Base-by-base conservation (phyloP, 2,888 invertebrate genomes). In the Leptodirus hochenwartii region DNA sequence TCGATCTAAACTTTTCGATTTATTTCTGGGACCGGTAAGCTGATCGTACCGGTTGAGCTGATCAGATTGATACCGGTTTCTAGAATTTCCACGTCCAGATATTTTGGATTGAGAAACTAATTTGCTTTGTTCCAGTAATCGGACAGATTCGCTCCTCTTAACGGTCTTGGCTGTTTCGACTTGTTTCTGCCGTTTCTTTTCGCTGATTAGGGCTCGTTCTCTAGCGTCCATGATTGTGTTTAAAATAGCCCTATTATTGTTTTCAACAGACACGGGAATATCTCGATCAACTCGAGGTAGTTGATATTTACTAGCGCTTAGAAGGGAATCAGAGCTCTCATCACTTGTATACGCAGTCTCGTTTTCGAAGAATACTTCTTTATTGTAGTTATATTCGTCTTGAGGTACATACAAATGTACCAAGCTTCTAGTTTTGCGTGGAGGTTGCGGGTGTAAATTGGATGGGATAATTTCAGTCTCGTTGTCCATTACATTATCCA, bases 361-460 rank as follows among this genome's bases (percentile, higher is more conserved):
- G 35, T 66, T 68, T 35, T 61, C 61, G 37, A 59, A 61, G 37
- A 54, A 57, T 34, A 66, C 39, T 58, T 64, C 50, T 58, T 66
- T 49, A 51, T 64, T 49, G 61, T 67, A 46, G 31, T 49, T 53
- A 42, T 74, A 76, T 11, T 64, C 64, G 13, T 62, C 62, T 3
- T 65, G 59, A 36, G 69, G 66, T 25, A 69, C 60, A 43, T 72
- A 70, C 27, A 78, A 55, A 51, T 77, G 77, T 3, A 74, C 64
- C 29, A 79, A 51, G 31, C 77, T 79, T 32, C 73, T 66, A 1
- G 77, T 64, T 49, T 76, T 72, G 39, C 80, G 62, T 1, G 82
- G 82, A 26, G 84, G 82, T 48, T 80, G 79, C 0, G 84, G 82
- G 30, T 80, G 64, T 32, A 84, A 63, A 50, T 76, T 77, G 1